Evolutionary conservation across 2,888 invertebrate genomes (phyloP), one percentile per base, ranked within the genome.

Genomic region (Caenorhabditis sp.): DNA sequence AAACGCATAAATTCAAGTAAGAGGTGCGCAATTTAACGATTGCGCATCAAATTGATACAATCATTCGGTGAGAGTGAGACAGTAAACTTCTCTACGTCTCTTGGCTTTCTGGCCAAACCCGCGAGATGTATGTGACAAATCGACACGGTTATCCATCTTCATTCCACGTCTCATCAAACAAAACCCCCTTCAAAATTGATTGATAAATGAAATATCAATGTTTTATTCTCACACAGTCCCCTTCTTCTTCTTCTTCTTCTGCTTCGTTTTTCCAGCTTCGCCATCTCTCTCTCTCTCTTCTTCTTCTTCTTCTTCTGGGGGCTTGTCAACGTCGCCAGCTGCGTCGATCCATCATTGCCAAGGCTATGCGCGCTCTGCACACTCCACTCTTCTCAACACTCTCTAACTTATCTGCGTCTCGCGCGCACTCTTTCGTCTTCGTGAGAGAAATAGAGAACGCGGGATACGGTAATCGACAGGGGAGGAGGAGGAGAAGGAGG

Each of bases 341-440:
- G 82, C 79, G 76, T 72, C 80, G 75, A 82, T 83, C 82, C 83
- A 83, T 83, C 83, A 83, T 82, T 81, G 72, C 82, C 81, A 81
- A 81, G 83, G 83, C 81, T 81, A 78, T 69, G 59, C 43, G 12
- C 50, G 66, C 65, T 62, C 37, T 59, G 53, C 51, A 43, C 62
- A 36, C 58, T 24, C 62, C 37, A 31, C 31, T 10, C 31, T 10
- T 31, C 31, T 6, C 10, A 4, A 31, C 31, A 57, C 31, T 60
- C 59, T 63, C 58, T 65, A 37, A 19, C 64, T 21, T 58, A 64
- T 66, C 67, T 62, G 50, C 59, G 62, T 65, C 62, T 71, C 75
- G 62, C 66, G 27, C 58, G 50, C 61, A 69, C 65, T 69, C 37
- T 58, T 60, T 23, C 24, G 31, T 62, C 8, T 55, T 17, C 24